phyloP scores from a whole-genome alignment of 2,113 vertebrate species.

The Paramormyrops kingsleyae region DNA sequence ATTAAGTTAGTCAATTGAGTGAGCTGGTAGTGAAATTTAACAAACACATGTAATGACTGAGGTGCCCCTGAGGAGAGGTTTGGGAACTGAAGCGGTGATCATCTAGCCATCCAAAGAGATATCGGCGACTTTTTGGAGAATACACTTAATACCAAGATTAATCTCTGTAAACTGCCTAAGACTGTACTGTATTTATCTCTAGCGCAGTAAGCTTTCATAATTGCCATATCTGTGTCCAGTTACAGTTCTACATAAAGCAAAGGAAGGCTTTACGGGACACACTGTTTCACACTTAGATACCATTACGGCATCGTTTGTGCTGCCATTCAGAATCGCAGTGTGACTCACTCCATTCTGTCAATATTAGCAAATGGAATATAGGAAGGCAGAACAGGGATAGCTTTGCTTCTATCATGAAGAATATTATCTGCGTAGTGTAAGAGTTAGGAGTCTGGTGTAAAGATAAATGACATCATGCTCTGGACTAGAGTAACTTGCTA shows the following conservation, averaged over 20 bases:
- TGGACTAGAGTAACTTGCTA: background rate
- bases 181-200: background rate
- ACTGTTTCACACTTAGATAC: background rate
- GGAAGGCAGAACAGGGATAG: background rate
- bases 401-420: background rate
- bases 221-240: background rate
- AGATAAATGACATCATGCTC: background rate
- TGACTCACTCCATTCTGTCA: background rate
- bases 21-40: background rate
- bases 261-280: background rate
- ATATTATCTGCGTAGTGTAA: background rate
- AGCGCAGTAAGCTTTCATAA: background rate
- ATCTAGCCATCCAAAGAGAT: background rate
- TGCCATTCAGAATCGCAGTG: background rate
- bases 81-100: background rate
- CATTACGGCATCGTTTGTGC: background rate
- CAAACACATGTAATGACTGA: background rate
- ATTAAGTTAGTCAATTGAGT: background rate
- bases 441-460: background rate
- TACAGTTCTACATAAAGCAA: background rate
- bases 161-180: background rate
- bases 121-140: background rate
- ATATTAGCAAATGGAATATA: background rate
- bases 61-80: background rate
- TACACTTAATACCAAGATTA: background rate